These are phyloP conservation scores for Lutjanus erythropterus DNA, from an alignment of 2,113 vertebrate genomes.

Conservation along the genomic window DNA sequence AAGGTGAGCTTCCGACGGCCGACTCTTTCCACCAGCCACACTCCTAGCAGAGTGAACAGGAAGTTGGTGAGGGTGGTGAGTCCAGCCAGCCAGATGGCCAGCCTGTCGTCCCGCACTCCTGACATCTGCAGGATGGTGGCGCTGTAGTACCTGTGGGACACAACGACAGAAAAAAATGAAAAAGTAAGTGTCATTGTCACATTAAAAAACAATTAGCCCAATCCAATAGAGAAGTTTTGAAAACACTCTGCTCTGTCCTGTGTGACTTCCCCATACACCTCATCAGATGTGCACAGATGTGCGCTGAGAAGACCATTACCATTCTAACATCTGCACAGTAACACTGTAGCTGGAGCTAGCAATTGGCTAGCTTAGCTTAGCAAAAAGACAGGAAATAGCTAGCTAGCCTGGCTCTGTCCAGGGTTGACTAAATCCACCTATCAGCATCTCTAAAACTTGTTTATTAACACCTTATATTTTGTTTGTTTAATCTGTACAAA, in stretches of 20 bases:
- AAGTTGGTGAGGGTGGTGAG: slow-evolving; percentile 96
- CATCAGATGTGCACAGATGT: too few species aligned
- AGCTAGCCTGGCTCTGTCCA: neutral
- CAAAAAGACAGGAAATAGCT: neutral
- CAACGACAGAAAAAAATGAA: neutral
- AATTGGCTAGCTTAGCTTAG: neutral
- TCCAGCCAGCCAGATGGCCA: slow-evolving; percentile 96
- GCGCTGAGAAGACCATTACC: too few species aligned
- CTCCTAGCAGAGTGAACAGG: slow-evolving; percentile 94
- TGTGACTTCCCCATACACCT: too few species aligned
- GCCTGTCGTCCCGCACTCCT: slow-evolving; percentile 92
- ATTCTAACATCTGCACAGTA: neutral
- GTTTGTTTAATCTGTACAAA: too few species aligned
- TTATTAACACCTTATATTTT: too few species aligned
- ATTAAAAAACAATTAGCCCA: neutral
- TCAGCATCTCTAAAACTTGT: too few species aligned
- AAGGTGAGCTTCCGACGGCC: slow-evolving; percentile 94
- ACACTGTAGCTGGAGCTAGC: neutral
- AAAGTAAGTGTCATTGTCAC: neutral
- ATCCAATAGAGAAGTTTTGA: neutral
- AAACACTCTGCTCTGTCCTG: too few species aligned
- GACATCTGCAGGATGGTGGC: slow-evolving; percentile 99
- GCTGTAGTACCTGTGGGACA: slow-evolving; percentile 93
- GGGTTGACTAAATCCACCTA: neutral
- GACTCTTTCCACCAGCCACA: slow-evolving; percentile 97